Base-by-base conservation (phyloP, 2,888 invertebrate species). In the Ormia ochracea region DNA sequence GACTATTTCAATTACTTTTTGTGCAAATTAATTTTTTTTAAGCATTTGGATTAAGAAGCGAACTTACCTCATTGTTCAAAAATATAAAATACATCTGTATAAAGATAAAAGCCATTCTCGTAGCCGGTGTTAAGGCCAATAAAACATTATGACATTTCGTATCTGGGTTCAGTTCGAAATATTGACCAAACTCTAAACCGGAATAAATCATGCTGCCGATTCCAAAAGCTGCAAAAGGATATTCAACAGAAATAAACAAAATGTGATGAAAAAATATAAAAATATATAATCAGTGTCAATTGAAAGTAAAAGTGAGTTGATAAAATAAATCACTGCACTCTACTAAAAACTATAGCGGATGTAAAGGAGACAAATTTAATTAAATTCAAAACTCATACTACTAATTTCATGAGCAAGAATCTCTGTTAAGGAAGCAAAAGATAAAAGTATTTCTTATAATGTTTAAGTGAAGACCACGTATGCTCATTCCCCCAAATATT, bases 71-170 rank as follows among this genome's bases (percentile, higher is more conserved):
- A 89, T 97, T 96, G 90, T 98, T 98, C 78, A 98, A 93, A 91
- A 98, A 98, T 90, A 98, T 97, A 91, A 98, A 98, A 90, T 98
- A 98, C 94, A 98, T 96, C 91, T 98, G 98, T 86, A 97, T 95
- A 90, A 98, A 98, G 86, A 97, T 98, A 91, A 98, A 98, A 69
- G 96, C 95, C 95, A 98, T 96, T 83, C 97, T 92, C 0, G 97
- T 95, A 5, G 97, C 95, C 0, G 98, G 98, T 3, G 97, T 96
- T 63, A 98, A 91, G 0, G 97, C 97, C 76, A 96, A 91, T 85
- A 98, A 92, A 45, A 97, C 94, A 88, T 97, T 96, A 90, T 96
- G 96, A 87, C 98, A 98, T 87, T 96, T 96, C 19, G 96, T 95
- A 89, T 97, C 95, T 75, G 94, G 92, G 88, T 97, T 95, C 83